Base-by-base conservation (phyloP, 2,113 vertebrate species). In the Pyxicephalus adspersus region DNA sequence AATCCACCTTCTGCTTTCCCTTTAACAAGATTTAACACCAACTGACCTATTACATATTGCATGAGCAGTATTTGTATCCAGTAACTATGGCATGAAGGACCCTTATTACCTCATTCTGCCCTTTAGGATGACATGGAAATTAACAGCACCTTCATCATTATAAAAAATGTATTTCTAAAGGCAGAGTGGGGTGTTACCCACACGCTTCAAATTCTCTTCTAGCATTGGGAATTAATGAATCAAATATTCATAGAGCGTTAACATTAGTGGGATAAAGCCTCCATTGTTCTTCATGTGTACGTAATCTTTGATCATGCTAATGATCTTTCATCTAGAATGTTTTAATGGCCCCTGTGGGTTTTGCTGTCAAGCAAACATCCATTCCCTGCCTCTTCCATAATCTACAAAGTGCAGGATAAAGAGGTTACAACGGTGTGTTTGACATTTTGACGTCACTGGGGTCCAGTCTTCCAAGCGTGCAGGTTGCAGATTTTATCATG, bases 401-500 rank as follows among this genome's bases (percentile, higher is more conserved):
- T 73, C 50, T 54, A 74, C 57, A 52, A 64, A 64, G 60, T 55
- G 16, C 19, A 51, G 25, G 1, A 19, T 22, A 38, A 29, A 54
- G 20, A 38, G 77, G 55, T 64, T 71, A 73, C 9, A 65, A 34
- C 38, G 6, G 70, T 51, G 73, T 11, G 34, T 63, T 31, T 73
- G 68, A 64, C 34, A 78, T 26, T 16, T 65, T 45, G 22, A 31
- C 68, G 7, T 55, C 18, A 5, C 31, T 26, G 58, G 29, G 54
- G 76, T 55, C 22, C n/a, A 23, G 23, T 13, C 7, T 5, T 73
- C 52, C 25, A 50, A 71, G 15, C 17, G 2, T 22, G 51, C 80
- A 66, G 77, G 77, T 82, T 65, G 52, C 61, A 82, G 80, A 82
- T 81, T 34, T 65, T 74, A 81, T 81, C 79, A 66, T 13, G 31